Evolutionary conservation across 2,888 invertebrate genomes (phyloP).

Genomic region (Sympetrum striolatum): DNA sequence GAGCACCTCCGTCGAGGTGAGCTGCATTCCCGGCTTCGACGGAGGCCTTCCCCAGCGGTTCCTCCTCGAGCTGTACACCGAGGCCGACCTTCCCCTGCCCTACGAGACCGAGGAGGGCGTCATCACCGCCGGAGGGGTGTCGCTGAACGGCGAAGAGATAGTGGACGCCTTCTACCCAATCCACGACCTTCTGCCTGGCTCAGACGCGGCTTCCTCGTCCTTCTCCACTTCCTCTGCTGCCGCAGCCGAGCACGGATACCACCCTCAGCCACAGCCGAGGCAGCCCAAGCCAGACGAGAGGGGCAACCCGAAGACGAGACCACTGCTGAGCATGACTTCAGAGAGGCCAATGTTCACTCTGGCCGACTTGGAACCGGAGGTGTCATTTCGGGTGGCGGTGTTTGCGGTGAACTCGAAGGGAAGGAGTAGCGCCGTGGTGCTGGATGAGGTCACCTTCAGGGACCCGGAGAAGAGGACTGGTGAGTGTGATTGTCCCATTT

Average conservation of each 20-base stretch:
- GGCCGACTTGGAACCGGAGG: slow-evolving; percentile 52
- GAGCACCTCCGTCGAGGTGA: slow-evolving; percentile 72
- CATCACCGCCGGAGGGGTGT: background rate
- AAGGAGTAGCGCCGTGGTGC: slow-evolving; percentile 77
- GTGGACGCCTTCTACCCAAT: background rate
- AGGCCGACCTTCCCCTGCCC: slow-evolving; percentile 72
- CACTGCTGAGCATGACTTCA: background rate
- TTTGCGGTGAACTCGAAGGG: slow-evolving; percentile 88
- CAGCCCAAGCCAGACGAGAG: background rate
- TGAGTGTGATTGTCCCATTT: slow-evolving; percentile 54
- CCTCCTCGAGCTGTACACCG: slow-evolving; percentile 81
- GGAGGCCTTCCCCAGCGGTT: slow-evolving; percentile 88
- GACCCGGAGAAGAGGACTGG: slow-evolving; percentile 87
- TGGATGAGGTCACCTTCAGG: slow-evolving; percentile 86
- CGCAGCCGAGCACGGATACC: background rate
- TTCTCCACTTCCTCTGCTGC: slow-evolving; percentile 1
- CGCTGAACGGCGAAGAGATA: background rate
- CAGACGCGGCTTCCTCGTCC: background rate
- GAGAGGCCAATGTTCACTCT: slow-evolving; percentile 51
- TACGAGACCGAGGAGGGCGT: slow-evolving; percentile 62
- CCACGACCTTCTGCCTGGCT: background rate
- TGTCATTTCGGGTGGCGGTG: slow-evolving; percentile 72
- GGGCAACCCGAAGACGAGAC: background rate
- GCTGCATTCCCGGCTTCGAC: slow-evolving; percentile 84
- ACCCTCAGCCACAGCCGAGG: slow-evolving; percentile 11